Evolutionary conservation across 2,113 vertebrate species (phyloP).

Genomic region (Maylandia zebra): DNA sequence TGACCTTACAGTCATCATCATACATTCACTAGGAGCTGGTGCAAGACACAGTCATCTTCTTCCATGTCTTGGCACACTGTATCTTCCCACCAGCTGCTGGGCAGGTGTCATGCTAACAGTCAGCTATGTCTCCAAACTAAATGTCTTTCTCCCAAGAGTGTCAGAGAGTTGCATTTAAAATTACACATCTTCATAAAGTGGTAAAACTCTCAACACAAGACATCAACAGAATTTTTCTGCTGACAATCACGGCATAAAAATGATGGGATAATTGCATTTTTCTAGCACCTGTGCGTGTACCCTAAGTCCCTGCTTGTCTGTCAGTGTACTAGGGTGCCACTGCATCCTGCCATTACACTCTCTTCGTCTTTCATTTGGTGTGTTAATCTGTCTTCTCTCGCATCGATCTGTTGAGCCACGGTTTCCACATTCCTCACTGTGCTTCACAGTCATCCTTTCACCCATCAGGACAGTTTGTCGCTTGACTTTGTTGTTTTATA

Average conservation of each 20-base stretch:
- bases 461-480: neutral
- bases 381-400: neutral
- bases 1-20: neutral
- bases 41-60: neutral
- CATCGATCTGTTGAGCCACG: neutral
- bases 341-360: neutral
- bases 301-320: neutral
- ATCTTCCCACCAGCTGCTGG: neutral
- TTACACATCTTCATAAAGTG: neutral
- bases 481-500: neutral
- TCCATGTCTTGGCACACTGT: neutral
- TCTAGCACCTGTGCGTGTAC: neutral
- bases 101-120: neutral
- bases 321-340: neutral
- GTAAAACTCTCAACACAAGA: neutral
- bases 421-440: neutral
- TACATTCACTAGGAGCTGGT: neutral
- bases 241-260: neutral
- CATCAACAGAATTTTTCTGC: neutral
- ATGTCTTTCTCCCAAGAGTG: neutral
- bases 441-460: neutral
- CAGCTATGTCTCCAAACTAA: neutral
- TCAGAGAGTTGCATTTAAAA: neutral
- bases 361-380: neutral
- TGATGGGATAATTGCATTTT: neutral